Conservation (phyloP, 2,888 invertebrate genomes). For the Tribolium freemani region DNA sequence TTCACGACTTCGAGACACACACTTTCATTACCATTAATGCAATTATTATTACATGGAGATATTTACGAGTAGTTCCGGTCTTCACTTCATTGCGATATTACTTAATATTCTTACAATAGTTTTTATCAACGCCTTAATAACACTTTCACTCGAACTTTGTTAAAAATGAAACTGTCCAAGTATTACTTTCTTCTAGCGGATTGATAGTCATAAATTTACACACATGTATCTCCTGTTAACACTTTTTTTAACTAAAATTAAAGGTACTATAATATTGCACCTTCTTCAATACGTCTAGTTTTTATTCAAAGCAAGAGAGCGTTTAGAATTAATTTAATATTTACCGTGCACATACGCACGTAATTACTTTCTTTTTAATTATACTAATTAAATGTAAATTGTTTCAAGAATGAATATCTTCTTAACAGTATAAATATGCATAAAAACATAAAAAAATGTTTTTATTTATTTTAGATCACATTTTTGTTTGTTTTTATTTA, state of each 20-base stretch:
- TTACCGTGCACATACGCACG: conserved; percentile 7
- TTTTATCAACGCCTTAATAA: conserved; percentile 5
- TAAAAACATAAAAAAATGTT: too few relatives aligned
- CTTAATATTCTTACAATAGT: conserved; percentile 27
- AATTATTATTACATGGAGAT: conserved; percentile 7
- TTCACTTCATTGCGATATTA: conserved; percentile 17
- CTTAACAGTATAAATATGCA: too few relatives aligned
- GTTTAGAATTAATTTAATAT: neutral
- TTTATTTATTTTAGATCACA: too few relatives aligned
- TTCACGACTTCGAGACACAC: neutral
- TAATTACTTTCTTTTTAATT: conserved; percentile 30
- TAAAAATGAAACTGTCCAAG: conserved; percentile 13
- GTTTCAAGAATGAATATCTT: too few relatives aligned
- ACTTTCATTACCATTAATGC: neutral
- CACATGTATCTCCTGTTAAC: too few relatives aligned
- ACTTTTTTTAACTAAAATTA: neutral
- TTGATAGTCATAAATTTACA: too few relatives aligned
- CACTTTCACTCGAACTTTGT: conserved; percentile 29
- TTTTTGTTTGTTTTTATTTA: too few relatives aligned
- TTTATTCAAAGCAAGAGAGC: conserved; percentile 7
- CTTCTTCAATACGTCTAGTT: neutral
- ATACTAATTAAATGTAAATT: neutral
- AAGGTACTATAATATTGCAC: neutral
- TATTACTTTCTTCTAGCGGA: conserved; percentile 12
- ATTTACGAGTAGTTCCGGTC: conserved; percentile 20